Base-by-base conservation (phyloP, 92 coral and sea anemone genomes). In the Metridium senile region DNA sequence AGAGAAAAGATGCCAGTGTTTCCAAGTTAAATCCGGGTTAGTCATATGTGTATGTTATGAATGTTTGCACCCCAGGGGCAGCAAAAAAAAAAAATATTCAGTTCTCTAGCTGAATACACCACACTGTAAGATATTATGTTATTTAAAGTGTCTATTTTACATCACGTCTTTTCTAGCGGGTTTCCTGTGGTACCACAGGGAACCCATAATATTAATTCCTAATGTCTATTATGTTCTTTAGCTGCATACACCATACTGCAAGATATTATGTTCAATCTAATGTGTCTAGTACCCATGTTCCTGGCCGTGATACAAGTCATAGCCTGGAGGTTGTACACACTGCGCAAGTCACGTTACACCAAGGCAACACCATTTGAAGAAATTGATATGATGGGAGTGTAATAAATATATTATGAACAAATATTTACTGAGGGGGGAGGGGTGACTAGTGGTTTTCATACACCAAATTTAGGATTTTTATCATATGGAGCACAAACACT, bases 251-350 rank as follows among this genome's bases (percentile, higher is more conserved):
- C n/a, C n/a, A n/a, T n/a, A n/a, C n/a, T 94, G 17, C 77, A 83
- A 76, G 86, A 84, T 29, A 88, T 89, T 22, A 94, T 94, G 98
- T 94, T 94, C 75, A 76, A 68, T 31, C 73, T 91, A 19, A 23
- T 89, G 82, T 94, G 98, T 26, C 65, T 94, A 31, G 75, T 94
- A 25, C 98, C 98, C n/a, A 70, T 90, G 69, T 46, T 79, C 23
- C 32, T 91, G 22, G 97, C 94, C n/a, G 66, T 87, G 33, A 68
- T 80, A 23, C 98, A 94, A 72, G 75, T 94, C 20, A 52, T 82
- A 0, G 79, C 87, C 28, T 94, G 98, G 98, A 89, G 76, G 33
- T 76, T 76, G 4, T 94, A 94, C 77, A 88, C 94, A 21, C 89
- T 94, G 67, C 84, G 84, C 76, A 79, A 70, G 76, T 69, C 84